phyloP scores from a whole-genome alignment of 2,888 invertebrate genomes.

The Drosophila incognita region DNA sequence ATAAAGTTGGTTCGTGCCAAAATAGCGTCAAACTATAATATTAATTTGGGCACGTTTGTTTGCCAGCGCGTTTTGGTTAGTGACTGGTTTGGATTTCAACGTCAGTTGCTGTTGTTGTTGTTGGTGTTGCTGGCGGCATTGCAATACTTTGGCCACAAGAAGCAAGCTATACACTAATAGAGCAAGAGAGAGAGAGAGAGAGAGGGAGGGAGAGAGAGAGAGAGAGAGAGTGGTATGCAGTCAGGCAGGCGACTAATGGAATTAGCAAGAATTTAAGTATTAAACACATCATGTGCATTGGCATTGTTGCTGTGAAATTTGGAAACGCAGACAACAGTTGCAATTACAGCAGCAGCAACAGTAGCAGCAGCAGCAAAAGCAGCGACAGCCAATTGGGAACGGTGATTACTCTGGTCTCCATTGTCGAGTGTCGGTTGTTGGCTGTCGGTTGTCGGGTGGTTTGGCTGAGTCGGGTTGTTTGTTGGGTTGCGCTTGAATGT shows the following conservation, averaged over 20 bases:
- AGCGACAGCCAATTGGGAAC: conserved; percentile 26
- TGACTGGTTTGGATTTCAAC: conserved; percentile 18
- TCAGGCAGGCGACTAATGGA: conserved; percentile 71
- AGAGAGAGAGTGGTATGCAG: conserved; percentile 33
- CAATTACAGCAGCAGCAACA: conserved; percentile 24
- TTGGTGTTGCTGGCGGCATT: conserved; percentile 40
- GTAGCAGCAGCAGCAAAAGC: conserved; percentile 26
- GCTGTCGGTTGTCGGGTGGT: conserved; percentile 4
- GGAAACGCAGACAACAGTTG: neutral
- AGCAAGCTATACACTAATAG: conserved; percentile 11
- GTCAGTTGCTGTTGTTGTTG: conserved; percentile 10
- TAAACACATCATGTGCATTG: conserved; percentile 79
- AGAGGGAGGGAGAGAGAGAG: neutral
- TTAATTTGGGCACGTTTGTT: conserved; percentile 75
- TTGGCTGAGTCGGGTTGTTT: neutral
- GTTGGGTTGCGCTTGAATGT: conserved; percentile 1
- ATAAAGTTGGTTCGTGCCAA: conserved; percentile 57
- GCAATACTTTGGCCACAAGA: conserved; percentile 74
- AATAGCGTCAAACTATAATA: conserved; percentile 64
- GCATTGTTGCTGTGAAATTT: conserved; percentile 60
- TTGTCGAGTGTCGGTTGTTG: conserved; percentile 20
- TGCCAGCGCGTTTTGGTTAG: conserved; percentile 43
- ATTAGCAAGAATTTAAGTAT: conserved; percentile 81
- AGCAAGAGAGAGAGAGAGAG: neutral
- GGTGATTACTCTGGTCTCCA: conserved; percentile 44